Evolutionary conservation across 2,797 vertebrate species (phyloP).

Genomic region (Pachyuromys duprasi): DNA sequence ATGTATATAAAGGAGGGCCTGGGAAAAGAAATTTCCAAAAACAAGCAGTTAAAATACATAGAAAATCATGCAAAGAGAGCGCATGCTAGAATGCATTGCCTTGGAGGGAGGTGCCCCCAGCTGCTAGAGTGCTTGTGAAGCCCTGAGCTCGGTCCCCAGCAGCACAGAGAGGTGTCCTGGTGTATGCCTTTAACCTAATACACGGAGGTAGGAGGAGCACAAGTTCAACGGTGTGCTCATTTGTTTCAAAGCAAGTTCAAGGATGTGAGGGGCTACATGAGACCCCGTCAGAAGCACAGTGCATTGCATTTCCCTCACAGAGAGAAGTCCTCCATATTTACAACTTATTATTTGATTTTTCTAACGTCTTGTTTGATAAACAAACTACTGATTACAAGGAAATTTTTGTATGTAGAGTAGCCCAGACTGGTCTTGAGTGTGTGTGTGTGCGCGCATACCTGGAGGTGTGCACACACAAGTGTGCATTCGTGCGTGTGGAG

Average conservation of each 20-base stretch:
- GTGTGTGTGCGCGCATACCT: background rate
- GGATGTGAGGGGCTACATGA: background rate
- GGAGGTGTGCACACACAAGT: background rate
- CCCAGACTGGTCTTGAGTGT: background rate
- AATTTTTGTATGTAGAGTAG: background rate
- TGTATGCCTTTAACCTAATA: background rate
- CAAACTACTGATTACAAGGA: background rate
- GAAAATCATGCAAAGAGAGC: background rate
- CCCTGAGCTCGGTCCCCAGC: too few relatives aligned
- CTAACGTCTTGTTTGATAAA: slow-evolving; percentile 20
- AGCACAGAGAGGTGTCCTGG: background rate
- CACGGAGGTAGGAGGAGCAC: background rate
- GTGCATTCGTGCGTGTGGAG: background rate
- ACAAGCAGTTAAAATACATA: slow-evolving; percentile 22
- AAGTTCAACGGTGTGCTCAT: background rate
- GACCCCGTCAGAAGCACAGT: background rate
- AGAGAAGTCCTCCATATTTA: background rate
- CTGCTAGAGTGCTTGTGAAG: background rate
- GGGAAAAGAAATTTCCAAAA: slow-evolving; percentile 19
- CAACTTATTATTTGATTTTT: slow-evolving; percentile 28
- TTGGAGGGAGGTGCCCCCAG: background rate
- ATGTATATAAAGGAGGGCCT: slow-evolving; percentile 3
- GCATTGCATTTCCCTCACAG: background rate
- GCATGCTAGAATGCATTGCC: background rate
- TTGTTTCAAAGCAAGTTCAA: background rate